These are phyloP conservation scores for Labroides dimidiatus DNA, from an alignment of 2,797 vertebrate species.

Conservation along the genomic window DNA sequence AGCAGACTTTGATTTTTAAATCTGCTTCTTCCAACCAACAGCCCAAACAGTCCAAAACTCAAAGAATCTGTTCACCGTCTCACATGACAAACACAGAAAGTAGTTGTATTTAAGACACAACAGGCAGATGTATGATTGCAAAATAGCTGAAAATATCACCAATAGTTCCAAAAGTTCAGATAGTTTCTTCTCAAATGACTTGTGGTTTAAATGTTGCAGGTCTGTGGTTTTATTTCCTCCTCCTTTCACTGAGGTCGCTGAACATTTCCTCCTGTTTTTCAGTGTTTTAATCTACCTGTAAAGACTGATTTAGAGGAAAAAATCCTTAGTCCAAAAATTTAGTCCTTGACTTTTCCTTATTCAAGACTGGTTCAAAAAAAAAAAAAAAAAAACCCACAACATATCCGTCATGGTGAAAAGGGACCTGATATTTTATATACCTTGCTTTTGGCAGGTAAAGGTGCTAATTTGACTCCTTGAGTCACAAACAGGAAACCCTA, in stretches of 20 bases:
- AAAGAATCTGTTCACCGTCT: neutral
- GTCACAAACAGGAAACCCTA: slow-evolving; percentile 6
- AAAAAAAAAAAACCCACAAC: too few species aligned
- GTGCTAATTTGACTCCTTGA: slow-evolving; percentile 4
- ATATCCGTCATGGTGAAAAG: neutral
- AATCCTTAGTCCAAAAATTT: neutral
- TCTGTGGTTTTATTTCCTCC: neutral
- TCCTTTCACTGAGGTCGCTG: neutral
- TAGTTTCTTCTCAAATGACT: neutral
- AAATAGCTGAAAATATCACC: neutral
- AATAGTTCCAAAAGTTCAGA: neutral
- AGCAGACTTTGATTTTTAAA: too few species aligned
- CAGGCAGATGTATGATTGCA: neutral
- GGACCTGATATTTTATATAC: neutral
- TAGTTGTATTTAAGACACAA: neutral
- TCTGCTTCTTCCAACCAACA: too few species aligned
- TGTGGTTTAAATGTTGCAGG: too few species aligned
- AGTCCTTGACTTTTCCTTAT: too few species aligned
- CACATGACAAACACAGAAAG: neutral
- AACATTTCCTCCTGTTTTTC: neutral
- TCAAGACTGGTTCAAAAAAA: too few species aligned
- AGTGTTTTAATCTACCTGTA: neutral
- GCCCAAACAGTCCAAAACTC: neutral
- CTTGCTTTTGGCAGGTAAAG: neutral
- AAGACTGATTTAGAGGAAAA: neutral